phyloP scores from a whole-genome alignment of 2,113 vertebrate genomes.

The Sigmodon hispidus region DNA sequence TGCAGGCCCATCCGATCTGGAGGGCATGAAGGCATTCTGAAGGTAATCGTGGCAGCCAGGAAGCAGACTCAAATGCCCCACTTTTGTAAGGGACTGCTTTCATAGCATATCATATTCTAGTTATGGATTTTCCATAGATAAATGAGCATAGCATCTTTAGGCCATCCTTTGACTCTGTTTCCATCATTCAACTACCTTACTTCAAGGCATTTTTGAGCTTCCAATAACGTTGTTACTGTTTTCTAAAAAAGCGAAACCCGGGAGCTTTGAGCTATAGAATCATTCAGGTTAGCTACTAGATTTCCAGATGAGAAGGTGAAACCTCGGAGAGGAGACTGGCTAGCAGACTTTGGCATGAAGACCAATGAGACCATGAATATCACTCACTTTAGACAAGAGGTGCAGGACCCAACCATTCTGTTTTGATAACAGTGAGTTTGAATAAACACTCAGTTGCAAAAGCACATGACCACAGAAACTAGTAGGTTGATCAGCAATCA shows the following conservation, averaged over 20 bases:
- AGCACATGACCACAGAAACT: neutral
- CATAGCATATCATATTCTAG: neutral
- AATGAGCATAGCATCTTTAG: conserved; percentile 16
- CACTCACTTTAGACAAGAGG: neutral
- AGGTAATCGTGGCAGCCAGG: neutral
- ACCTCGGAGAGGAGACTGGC: neutral
- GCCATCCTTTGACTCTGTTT: conserved; percentile 20
- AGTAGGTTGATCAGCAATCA: neutral
- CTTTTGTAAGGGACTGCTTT: neutral
- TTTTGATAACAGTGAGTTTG: neutral
- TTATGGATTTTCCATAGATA: neutral
- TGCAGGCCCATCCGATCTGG: neutral
- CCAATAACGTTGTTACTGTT: neutral
- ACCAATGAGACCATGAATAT: accelerated
- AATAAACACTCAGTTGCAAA: neutral
- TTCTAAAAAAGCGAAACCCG: conserved; percentile 30
- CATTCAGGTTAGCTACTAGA: conserved; percentile 57
- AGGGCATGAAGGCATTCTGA: neutral
- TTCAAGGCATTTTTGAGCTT: conserved; percentile 28
- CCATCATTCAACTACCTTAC: neutral
- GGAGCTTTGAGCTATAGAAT: conserved; percentile 28
- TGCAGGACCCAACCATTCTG: neutral
- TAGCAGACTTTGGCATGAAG: neutral
- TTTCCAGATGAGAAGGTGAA: conserved; percentile 56
- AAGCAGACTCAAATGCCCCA: neutral